A percentile compares a stretch with the other conserved stretches of the same genome.
phyloP scores from a whole-genome alignment of 1,140 invertebrate genomes.

The Drosophila parabipectinata region DNA sequence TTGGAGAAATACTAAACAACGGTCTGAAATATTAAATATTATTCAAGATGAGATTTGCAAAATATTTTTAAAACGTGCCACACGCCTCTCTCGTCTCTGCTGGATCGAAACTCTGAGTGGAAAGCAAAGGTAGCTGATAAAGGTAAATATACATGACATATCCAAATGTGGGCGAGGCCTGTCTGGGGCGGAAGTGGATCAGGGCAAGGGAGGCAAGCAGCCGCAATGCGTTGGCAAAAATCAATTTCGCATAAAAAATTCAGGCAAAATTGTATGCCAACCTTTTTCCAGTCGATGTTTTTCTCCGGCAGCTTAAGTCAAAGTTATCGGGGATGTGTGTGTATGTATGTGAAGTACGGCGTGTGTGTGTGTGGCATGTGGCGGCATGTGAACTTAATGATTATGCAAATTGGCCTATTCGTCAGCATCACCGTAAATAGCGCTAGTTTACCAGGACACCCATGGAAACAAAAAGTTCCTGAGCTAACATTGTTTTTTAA shows the following conservation, averaged over 20 bases:
- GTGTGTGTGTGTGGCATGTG: conserved; percentile 18
- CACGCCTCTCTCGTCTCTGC: neutral
- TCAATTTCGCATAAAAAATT: conserved; percentile 81
- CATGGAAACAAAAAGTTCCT: conserved; percentile 34
- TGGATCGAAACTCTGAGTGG: neutral
- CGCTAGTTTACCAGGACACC: conserved; percentile 41
- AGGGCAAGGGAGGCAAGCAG: conserved; percentile 2
- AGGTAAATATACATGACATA: conserved; percentile 64
- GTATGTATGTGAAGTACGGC: neutral
- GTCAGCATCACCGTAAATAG: conserved; percentile 58
- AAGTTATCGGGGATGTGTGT: conserved; percentile 63
- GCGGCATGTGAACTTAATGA: conserved; percentile 69
- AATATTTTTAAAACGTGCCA: neutral
- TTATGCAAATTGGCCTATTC: conserved; percentile 79
- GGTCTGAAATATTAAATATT: neutral
- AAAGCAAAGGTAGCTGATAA: conserved; percentile 28
- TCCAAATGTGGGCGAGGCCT: conserved; percentile 20
- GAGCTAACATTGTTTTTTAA: neutral
- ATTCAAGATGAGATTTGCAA: neutral
- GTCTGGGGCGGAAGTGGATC: conserved; percentile 31
- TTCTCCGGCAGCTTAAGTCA: conserved; percentile 40
- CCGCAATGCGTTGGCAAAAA: conserved; percentile 63
- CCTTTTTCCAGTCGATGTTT: conserved; percentile 41
- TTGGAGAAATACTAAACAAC: neutral
- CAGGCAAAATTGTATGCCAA: conserved; percentile 77